Evolutionary conservation across 1,140 invertebrate species (phyloP), one percentile per base, ranked within the genome.

Genomic region (Nasonia longicornis): DNA sequence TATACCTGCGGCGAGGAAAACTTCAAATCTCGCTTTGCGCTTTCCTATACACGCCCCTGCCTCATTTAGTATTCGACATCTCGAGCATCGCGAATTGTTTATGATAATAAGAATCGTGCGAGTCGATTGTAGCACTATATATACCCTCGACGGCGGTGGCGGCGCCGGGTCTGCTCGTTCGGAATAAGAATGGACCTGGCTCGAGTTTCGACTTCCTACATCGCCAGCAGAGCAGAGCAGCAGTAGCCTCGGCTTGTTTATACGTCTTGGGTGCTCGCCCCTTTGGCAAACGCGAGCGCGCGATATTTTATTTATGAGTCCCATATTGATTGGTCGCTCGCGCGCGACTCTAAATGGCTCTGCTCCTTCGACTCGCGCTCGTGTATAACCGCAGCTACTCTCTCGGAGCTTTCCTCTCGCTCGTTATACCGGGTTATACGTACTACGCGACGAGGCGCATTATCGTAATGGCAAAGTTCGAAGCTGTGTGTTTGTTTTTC

Each of bases 231-330:
- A 7, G 31, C 3, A 35, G 31, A 35, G 31, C 64, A 26, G 26
- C 6, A 64, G 7, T 31, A 73, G n/a, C 38, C 7, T 73, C 42
- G 8, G 26, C 73, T 75, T 63, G 73, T 63, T 75, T 75, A 75
- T 75, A 73, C 71, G 31, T n/a, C 38, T 52, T n/a, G 26, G 26
- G 48, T 29, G 26, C 11, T 42, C 22, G 71, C 71, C 45, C 42
- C 8, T 29, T 26, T 73, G 71, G 45, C 71, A 48, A 63, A 58
- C 26, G 73, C 42, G 20, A 10, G 20, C 11, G 26, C 26, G n/a
- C 45, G 48, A 78, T 78, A 78, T 78, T 78, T 78, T 78, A 78
- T 78, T 78, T 78, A 78, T 71, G 67, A 78, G 77, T 20, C 20
- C 10, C 38, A 45, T 69, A 77, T 77, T 69, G 75, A 77, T 77